Evolutionary conservation across 2,797 vertebrate species (phyloP).

Genomic region (Threskiornis aethiopicus): DNA sequence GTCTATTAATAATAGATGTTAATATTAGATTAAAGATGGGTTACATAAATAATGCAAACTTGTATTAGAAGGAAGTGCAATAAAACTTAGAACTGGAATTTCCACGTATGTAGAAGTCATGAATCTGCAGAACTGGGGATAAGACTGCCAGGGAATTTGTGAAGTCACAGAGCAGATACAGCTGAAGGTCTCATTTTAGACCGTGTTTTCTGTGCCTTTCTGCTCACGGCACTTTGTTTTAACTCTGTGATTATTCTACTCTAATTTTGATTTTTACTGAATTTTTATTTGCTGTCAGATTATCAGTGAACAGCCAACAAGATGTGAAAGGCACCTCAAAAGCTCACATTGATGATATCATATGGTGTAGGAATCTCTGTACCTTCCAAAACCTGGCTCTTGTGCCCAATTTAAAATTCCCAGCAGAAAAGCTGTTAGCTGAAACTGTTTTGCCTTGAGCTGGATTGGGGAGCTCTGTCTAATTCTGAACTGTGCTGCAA

Average conservation of each 20-base stretch:
- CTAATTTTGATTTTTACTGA: neutral
- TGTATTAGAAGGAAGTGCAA: neutral
- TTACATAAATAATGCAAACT: constrained; percentile 56
- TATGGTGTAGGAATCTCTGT: neutral
- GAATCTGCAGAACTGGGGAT: neutral
- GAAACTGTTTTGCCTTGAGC: neutral
- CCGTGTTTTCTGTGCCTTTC: neutral
- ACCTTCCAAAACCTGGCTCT: neutral
- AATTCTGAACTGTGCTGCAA: neutral
- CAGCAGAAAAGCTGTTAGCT: neutral
- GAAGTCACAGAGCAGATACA: neutral
- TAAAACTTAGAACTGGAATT: neutral
- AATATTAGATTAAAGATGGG: constrained; percentile 26
- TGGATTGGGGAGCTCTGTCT: neutral
- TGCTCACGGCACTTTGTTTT: neutral
- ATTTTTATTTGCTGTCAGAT: neutral
- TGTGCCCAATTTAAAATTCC: neutral
- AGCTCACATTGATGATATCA: neutral
- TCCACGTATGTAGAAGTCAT: neutral
- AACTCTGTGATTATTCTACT: neutral
- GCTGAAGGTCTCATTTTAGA: neutral
- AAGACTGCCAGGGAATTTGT: neutral
- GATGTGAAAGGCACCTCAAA: neutral
- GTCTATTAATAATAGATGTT: constrained; percentile 54
- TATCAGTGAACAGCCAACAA: neutral